Percentiles rank a stretch among this genome's conserved stretches.
These are phyloP conservation scores for Coptodon rendalli DNA, from an alignment of 2,113 vertebrate genomes.

Conservation along the genomic window DNA sequence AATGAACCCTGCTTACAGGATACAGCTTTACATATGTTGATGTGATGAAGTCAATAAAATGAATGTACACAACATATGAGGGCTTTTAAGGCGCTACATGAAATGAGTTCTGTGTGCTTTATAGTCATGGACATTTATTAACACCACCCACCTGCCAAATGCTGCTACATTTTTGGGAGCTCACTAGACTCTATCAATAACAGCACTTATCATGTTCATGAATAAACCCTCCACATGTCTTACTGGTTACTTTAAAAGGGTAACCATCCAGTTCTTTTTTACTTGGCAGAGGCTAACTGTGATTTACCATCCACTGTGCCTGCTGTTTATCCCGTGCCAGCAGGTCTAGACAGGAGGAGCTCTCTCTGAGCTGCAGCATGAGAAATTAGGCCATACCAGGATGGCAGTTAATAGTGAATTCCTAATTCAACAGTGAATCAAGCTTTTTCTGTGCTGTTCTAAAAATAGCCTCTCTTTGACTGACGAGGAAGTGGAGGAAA, in stretches of 20 bases:
- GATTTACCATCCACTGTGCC: not conserved
- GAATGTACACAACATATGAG: not conserved
- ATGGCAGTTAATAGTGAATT: slow-evolving; percentile 33
- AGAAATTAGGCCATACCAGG: slow-evolving; percentile 52
- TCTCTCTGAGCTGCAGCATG: slow-evolving; percentile 5
- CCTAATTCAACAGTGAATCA: slow-evolving; percentile 21
- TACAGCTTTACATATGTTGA: not conserved
- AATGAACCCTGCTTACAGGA: not conserved
- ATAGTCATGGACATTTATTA: not conserved
- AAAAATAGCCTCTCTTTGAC: slow-evolving; percentile 50
- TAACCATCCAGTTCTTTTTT: not conserved
- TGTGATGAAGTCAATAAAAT: not conserved
- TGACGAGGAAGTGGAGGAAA: not conserved
- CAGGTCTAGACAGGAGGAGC: not conserved
- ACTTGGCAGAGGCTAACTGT: not conserved
- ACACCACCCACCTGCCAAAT: slow-evolving; percentile 46
- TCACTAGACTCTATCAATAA: not conserved
- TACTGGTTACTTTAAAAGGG: not conserved
- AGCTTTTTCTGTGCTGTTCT: slow-evolving; percentile 27
- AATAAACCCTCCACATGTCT: not conserved
- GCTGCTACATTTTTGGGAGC: not conserved
- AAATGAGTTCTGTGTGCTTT: not conserved
- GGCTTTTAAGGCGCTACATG: not conserved
- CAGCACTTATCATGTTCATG: not conserved
- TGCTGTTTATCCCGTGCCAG: not conserved